These are phyloP conservation scores for Hypsibius dujardini DNA, from an alignment of 1,140 invertebrate genomes.

Conservation along the genomic window DNA sequence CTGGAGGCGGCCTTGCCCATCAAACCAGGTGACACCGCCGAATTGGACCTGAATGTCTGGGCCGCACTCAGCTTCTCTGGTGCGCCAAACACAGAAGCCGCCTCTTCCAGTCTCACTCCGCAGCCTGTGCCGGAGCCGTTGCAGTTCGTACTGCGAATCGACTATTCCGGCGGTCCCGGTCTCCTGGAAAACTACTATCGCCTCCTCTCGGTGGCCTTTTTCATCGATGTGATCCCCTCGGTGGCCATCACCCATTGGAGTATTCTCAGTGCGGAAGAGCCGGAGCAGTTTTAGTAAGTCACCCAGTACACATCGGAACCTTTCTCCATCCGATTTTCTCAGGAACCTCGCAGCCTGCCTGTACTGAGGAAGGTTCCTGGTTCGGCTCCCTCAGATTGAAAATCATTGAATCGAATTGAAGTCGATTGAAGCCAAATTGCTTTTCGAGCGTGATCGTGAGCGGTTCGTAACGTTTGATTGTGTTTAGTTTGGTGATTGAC, in stretches of 20 bases:
- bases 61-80: not conserved
- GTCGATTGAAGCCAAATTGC: no score
- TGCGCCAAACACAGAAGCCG: not conserved
- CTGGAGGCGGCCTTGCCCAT: not conserved
- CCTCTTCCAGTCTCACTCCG: not conserved
- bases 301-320: no score
- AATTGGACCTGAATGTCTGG: not conserved
- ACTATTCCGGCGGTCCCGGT: not conserved
- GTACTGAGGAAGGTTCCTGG: no score
- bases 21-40: not conserved
- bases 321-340: no score
- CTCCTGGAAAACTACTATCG: not conserved
- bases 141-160: not conserved
- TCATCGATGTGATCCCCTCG: conserved; percentile 3
- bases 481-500: not conserved
- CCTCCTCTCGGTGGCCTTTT: not conserved
- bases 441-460: no score
- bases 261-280: not conserved
- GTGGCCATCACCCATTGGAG: not conserved
- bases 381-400: no score
- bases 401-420: no score
- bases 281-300: not conserved
- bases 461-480: no score
- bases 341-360: no score
- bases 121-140: not conserved